phyloP scores from a whole-genome alignment of 2,888 invertebrate genomes.

The Anaspis maculata region DNA sequence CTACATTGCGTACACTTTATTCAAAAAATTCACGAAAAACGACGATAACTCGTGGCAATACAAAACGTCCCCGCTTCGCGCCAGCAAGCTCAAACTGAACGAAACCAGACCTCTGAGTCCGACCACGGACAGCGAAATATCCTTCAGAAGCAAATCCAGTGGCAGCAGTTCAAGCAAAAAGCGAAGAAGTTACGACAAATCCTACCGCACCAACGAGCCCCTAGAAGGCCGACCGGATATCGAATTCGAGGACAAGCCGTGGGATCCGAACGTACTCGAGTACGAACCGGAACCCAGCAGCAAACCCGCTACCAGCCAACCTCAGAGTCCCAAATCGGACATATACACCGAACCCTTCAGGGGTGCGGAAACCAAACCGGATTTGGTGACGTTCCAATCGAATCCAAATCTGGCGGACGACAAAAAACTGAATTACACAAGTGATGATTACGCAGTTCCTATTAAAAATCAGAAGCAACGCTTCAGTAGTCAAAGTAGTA shows the following conservation, averaged over 20 bases:
- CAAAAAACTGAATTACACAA: constrained; percentile 18
- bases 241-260: constrained; percentile 73
- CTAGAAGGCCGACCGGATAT: constrained; percentile 60
- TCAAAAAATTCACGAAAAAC: constrained; percentile 43
- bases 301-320: constrained; percentile 12
- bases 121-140: constrained; percentile 22
- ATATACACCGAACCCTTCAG: constrained; percentile 20
- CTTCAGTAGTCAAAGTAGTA: constrained; percentile 34
- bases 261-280: constrained; percentile 53
- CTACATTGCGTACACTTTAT: constrained; percentile 51
- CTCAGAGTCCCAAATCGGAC: constrained; percentile 17
- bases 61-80: constrained; percentile 19
- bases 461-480: constrained; percentile 22
- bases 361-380: constrained; percentile 15
- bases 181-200: constrained; percentile 68
- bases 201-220: constrained; percentile 80
- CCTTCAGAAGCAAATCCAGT: constrained; percentile 25
- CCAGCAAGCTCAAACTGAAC: constrained; percentile 8
- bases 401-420: constrained; percentile 17
- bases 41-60: constrained; percentile 33
- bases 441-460: constrained; percentile 27
- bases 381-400: constrained; percentile 18
- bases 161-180: constrained; percentile 44
- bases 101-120: constrained; percentile 5
- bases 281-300: too few species aligned